Evolutionary conservation across 2,888 invertebrate species (phyloP).

Genomic region (Horisme vitalbata): DNA sequence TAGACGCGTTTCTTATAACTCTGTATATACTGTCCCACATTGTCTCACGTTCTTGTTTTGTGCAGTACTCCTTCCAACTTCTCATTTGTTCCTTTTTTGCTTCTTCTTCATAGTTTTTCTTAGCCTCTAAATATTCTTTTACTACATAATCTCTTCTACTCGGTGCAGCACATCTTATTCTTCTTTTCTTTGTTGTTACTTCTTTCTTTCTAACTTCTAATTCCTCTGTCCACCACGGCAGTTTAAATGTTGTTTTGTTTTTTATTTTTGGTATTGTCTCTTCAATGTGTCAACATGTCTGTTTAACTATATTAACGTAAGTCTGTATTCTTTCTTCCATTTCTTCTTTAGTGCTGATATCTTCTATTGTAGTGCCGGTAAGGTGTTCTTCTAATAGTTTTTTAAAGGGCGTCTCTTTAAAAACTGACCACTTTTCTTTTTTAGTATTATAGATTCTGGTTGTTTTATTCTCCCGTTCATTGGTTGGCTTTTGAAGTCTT

Average conservation of each 20-base stretch:
- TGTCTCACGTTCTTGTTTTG: constrained; percentile 13
- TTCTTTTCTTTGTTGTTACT: background rate
- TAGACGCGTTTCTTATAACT: constrained; percentile 5
- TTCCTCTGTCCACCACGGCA: constrained; percentile 9
- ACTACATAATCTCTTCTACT: background rate
- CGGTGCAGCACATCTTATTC: constrained; percentile 1
- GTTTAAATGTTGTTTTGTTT: background rate
- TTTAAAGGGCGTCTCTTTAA: constrained; percentile 18
- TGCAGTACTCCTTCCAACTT: constrained; percentile 32
- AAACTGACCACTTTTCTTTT: constrained; percentile 12
- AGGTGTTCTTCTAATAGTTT: constrained; percentile 1
- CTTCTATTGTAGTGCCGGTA: constrained; percentile 3
- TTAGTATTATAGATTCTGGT: constrained; percentile 15
- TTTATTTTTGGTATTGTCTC: constrained; percentile 6
- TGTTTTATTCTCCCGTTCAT: too few species aligned
- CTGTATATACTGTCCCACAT: constrained; percentile 22
- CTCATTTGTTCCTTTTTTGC: constrained; percentile 15
- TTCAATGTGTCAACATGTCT: constrained; percentile 8
- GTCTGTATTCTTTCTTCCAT: background rate
- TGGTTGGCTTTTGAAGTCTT: constrained; percentile 2
- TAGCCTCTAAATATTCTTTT: constrained; percentile 7
- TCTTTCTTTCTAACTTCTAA: background rate
- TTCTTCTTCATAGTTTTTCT: constrained; percentile 3
- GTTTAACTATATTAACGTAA: background rate
- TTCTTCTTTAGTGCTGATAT: constrained; percentile 6